Percentiles rank a stretch among this genome's conserved stretches.
Conservation (phyloP, 2,797 vertebrate species). For the Siniperca obscura region DNA sequence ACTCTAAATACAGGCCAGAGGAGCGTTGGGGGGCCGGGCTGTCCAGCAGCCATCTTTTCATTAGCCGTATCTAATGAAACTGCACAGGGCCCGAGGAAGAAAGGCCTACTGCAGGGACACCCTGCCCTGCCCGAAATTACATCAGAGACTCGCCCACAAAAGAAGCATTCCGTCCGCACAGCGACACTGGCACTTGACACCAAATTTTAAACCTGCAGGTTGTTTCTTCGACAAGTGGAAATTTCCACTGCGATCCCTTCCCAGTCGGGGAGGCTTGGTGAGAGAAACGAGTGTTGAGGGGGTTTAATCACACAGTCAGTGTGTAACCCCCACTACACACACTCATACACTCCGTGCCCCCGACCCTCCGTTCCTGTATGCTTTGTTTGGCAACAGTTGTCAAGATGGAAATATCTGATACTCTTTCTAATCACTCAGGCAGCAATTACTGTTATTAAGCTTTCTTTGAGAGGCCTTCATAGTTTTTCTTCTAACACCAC, state of each 20-base stretch:
- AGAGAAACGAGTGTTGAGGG: constrained; percentile 62
- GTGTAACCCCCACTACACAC: constrained; percentile 48
- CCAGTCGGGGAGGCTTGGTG: constrained; percentile 63
- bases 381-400: constrained; percentile 80
- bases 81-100: constrained; percentile 81
- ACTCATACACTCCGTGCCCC: constrained; percentile 36
- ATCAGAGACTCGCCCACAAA: constrained; percentile 83
- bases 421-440: constrained; percentile 75
- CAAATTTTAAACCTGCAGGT: constrained; percentile 76
- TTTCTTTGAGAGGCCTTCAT: constrained; percentile 69
- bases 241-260: constrained; percentile 81
- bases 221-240: constrained; percentile 81
- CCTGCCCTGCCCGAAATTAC: constrained; percentile 86
- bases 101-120: constrained; percentile 84
- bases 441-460: constrained; percentile 78
- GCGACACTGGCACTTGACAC: constrained; percentile 85
- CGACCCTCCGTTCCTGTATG: constrained; percentile 37
- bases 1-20: constrained; percentile 83
- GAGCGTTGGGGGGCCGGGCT: constrained; percentile 74
- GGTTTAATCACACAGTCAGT: constrained; percentile 69
- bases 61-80: constrained; percentile 89
- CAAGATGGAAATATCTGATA: constrained; percentile 81
- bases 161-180: constrained; percentile 84
- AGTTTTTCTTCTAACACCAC: constrained; percentile 68
- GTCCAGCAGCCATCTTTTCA: constrained; percentile 86